Conservation (phyloP, 2,797 vertebrate species). For the Sebastes aleutianus region DNA sequence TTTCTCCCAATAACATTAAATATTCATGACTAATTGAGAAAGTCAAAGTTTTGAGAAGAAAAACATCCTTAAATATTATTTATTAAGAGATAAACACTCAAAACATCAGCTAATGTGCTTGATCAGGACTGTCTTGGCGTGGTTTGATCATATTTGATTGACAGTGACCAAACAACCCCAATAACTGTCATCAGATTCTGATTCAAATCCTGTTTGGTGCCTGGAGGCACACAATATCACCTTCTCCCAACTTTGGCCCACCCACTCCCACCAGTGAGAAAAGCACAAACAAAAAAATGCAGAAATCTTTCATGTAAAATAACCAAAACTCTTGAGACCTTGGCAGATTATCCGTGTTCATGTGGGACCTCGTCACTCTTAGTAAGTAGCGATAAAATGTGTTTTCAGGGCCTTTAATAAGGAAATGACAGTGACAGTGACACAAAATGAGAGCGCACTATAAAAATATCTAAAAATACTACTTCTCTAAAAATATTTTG, state of each 20-base stretch:
- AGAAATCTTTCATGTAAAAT: background rate
- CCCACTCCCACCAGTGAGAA: background rate
- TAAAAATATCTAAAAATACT: slow-evolving; percentile 14
- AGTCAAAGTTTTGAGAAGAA: background rate
- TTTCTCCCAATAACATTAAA: background rate
- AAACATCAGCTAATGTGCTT: background rate
- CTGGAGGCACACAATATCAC: background rate
- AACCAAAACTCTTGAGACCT: background rate
- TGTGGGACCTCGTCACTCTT: background rate
- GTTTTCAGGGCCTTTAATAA: background rate
- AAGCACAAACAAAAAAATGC: background rate
- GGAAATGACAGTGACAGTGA: background rate
- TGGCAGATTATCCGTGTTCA: background rate
- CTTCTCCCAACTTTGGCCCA: background rate
- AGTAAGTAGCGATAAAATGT: background rate
- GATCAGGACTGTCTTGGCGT: background rate
- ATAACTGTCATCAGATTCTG: background rate
- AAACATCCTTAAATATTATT: background rate
- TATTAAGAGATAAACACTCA: background rate
- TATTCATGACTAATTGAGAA: background rate
- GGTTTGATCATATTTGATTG: background rate
- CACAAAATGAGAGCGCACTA: background rate
- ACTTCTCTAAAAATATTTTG: background rate
- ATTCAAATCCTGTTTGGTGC: background rate
- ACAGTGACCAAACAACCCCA: background rate